Base-by-base conservation (phyloP, 2,797 vertebrate genomes). In the Danio choprae region DNA sequence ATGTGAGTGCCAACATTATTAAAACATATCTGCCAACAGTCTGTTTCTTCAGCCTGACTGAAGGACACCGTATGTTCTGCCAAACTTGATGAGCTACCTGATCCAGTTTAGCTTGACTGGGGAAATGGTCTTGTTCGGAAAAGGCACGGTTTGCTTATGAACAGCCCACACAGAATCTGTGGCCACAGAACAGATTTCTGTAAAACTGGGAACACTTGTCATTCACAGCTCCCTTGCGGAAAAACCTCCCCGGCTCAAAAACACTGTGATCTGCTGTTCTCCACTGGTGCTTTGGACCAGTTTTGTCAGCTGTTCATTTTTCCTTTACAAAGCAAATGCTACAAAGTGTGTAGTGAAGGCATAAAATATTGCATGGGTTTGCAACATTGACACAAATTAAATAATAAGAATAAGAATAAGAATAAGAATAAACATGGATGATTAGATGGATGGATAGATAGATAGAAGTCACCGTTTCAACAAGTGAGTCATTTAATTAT, bases 11-110 rank as follows among this genome's bases (percentile, higher is more conserved):
- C 65, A 68, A 16, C 65, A 36, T 68, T 50, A 36, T 68, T 50
- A 36, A 68, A 68, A 67, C 1, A 67, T 67, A 67, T 67, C 15
- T n/a, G 13, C 20, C 44, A 67, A 67, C 65, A 50, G 44, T 36
- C 44, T 68, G 65, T 68, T 50, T 50, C 15, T 68, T 68, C 22
- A 50, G 0, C 68, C 20, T 36, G 44, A 67, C 16, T 50, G 13
- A 50, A 68, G 65, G 13, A 36, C 65, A 36, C 8, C 22, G 46
- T 68, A 36, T 68, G 65, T 50, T 48, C 13, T 67, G 65, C 65
- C 44, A 36, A 36, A n/a, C 20, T 10, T 22, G 20, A 48, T 6
- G 20, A 67, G 44, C 16, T 48, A 36, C 50, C 64, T 18, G 60
- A 63, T 63, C 60, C 63, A n/a, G 60, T 43, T 63, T 43, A 22